Conservation (phyloP, 2,113 vertebrate genomes). For the Hyaena hyaena region DNA sequence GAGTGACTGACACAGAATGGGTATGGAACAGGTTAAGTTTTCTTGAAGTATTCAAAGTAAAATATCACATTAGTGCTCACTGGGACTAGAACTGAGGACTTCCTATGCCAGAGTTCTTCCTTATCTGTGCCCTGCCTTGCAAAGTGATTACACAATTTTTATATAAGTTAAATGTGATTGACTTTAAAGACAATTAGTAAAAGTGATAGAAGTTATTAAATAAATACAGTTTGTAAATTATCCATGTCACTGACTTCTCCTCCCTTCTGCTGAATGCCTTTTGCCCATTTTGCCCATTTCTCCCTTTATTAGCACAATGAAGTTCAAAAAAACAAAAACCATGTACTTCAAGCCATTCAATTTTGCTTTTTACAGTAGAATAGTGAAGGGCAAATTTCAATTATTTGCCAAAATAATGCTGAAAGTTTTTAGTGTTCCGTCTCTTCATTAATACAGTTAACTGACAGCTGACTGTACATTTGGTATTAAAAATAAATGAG, state of each 20-base stretch:
- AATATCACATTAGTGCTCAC: neutral
- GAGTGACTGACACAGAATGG: neutral
- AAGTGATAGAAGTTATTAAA: neutral
- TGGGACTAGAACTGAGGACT: neutral
- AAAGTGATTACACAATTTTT: neutral
- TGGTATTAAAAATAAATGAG: slow-evolving; percentile 21
- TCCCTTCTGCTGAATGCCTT: neutral
- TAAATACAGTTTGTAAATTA: slow-evolving; percentile 42
- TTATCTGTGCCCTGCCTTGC: neutral
- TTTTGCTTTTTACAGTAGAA: slow-evolving; percentile 1
- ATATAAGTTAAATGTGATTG: neutral
- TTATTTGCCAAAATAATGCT: slow-evolving; percentile 54
- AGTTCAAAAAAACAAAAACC: neutral
- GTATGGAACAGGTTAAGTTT: neutral
- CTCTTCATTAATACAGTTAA: slow-evolving; percentile 23
- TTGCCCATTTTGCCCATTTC: neutral
- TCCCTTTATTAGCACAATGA: neutral
- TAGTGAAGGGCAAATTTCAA: neutral
- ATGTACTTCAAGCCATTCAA: neutral
- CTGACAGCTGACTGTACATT: neutral
- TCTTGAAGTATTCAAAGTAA: neutral
- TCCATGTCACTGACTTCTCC: neutral
- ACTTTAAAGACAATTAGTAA: neutral
- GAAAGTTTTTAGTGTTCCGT: neutral
- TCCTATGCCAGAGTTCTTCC: neutral